Base-by-base conservation (phyloP, 1,140 invertebrate genomes). In the Sarcophaga bullata region DNA sequence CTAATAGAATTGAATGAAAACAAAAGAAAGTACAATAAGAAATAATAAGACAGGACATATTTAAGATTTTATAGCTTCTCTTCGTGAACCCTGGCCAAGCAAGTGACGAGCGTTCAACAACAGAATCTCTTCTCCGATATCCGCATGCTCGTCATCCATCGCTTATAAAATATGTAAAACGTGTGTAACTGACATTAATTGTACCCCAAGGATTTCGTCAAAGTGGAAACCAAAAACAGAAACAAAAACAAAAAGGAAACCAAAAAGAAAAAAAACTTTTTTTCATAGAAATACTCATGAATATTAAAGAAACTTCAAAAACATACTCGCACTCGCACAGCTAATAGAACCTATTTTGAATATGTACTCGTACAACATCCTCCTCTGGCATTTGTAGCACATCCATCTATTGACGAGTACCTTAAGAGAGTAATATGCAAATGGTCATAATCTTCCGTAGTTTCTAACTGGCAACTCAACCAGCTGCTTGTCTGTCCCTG, bases 161-260 rank as follows among this genome's bases (percentile, higher is more conserved):
- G n/a, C n/a, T 25, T 78, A 78, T 78, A 78, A 78, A 78, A 78
- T 78, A 78, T 78, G 75, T 78, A 78, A 78, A 78, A 49, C 75
- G 75, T 78, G 75, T 78, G 75, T 78, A 50, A 78, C 75, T 78
- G 75, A 78, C 75, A 78, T 78, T 78, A 78, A 78, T 78, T 78
- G 75, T 19, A n/a, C 75, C 75, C 75, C 48, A 78, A 78, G 75
- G 75, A 78, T 78, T 78, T 25, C 49, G 47, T 76, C 47, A 58
- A 58, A 58, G 54, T n/a, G 73, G 46, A 48, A 76, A 73, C 37
- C 73, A 46, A 73, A 37, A 73, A 6, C 37, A 46, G 25, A 37
- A 37, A 37, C 25, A 37, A 73, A 73, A 9, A 73, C 25, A 46
- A 73, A 73, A 73, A 15, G 2, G 48, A 25, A 76, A n/a, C 5